A percentile compares a stretch with the other conserved stretches of the same genome.
These are phyloP conservation scores for Octonoba sinensis DNA, from an alignment of 2,888 invertebrate genomes.

Conservation along the genomic window DNA sequence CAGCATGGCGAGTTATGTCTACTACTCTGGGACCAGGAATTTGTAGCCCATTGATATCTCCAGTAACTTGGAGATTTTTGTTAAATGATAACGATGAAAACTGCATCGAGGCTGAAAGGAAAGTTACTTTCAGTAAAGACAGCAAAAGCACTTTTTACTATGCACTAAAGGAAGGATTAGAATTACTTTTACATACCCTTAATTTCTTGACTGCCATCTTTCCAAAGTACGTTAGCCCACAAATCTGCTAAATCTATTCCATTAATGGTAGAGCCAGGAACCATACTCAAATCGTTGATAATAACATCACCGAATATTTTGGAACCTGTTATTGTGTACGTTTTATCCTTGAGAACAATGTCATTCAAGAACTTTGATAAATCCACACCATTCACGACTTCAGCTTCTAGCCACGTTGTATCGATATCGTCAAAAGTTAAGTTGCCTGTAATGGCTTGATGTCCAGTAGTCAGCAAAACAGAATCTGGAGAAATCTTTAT, in stretches of 20 bases:
- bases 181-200: conserved; percentile 22
- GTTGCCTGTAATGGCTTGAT: conserved; percentile 53
- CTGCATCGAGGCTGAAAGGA: conserved; percentile 33
- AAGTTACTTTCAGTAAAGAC: neutral
- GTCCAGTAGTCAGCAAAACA: conserved; percentile 47
- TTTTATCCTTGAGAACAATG: conserved; percentile 33
- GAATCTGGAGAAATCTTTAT: conserved; percentile 32
- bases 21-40: conserved; percentile 58
- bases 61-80: conserved; percentile 23
- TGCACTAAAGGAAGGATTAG: neutral
- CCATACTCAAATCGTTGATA: conserved; percentile 32
- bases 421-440: conserved; percentile 23
- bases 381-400: conserved; percentile 44
- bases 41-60: conserved; percentile 56
- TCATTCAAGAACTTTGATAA: conserved; percentile 48
- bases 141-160: neutral
- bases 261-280: conserved; percentile 38
- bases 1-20: conserved; percentile 17
- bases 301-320: conserved; percentile 47
- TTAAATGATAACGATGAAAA: conserved; percentile 23
- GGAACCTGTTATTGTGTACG: conserved; percentile 38
- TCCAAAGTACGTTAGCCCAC: conserved; percentile 62
- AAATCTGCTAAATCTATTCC: conserved; percentile 56
- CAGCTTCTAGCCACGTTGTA: conserved; percentile 26
- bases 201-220: conserved; percentile 52